Base-by-base conservation (phyloP, 2,113 vertebrate genomes). In the Cyprinodon variegatus region DNA sequence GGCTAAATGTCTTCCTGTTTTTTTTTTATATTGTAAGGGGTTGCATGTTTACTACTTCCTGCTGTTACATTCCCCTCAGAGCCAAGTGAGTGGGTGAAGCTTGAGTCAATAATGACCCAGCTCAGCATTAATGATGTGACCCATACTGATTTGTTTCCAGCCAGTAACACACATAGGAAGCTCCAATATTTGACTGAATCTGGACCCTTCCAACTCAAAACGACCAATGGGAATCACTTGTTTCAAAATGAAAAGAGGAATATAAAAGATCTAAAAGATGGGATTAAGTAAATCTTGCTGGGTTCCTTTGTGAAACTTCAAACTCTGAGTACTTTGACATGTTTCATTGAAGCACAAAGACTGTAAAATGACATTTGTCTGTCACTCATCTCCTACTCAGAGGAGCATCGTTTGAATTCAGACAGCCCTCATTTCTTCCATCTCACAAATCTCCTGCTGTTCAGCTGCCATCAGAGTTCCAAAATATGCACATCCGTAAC, bases 391-490 rank as follows among this genome's bases (percentile, higher is more conserved):
- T 50, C 10, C 37, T 2, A 39, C 11, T 40, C 17, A 65, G 68
- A 53, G 22, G 38, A 17, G 20, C 61, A 78, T 68, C 67, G 70
- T 74, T 17, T 65, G 66, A 70, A 83, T 81, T 79, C 57, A 77
- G 72, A 79, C 39, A 76, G 39, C 43, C n/a, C 39, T 83, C 14
- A 4, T 80, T 86, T 66, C 81, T 86, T 88, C 79, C 68, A 62
- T 74, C 76, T 68, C 68, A 81, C 78, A 83, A 87, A 91, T 88
- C 88, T 82, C 74, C 77, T 78, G 79, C 71, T 73, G 75, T 66
- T 73, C 67, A 73, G 38, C 15, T 72, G 62, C 45, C 74, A 66
- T 76, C 81, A 77, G 74, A 86, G 83, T 41, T 73, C 29, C 29
- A 29, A 1, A 1, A 29, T 29, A 29, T 29, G 29, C 48, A 53